phyloP scores from a whole-genome alignment of 1,140 invertebrate genomes.

The Drosophila hydei region DNA sequence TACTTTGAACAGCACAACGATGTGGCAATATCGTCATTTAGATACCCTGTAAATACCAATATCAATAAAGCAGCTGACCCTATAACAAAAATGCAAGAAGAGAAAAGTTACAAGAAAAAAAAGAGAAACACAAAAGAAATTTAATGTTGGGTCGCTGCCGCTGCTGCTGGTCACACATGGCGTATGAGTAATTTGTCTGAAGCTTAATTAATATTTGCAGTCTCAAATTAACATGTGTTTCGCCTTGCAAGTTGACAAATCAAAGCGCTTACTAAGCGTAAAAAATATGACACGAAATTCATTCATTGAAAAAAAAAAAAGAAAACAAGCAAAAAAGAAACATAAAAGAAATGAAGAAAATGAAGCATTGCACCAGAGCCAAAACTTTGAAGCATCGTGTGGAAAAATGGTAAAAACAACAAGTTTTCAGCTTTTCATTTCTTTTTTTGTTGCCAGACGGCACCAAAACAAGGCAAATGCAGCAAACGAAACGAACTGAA shows the following conservation, averaged over 20 bases:
- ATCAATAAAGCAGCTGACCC: too few relatives aligned
- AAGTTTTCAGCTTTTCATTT: conserved; percentile 59
- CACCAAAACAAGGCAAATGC: conserved; percentile 27
- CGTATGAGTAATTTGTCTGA: conserved; percentile 52
- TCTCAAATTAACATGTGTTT: conserved; percentile 73
- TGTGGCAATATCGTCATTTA: too few relatives aligned
- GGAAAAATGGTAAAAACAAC: conserved; percentile 42
- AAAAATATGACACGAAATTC: conserved; percentile 65
- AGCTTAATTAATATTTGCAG: conserved; percentile 49
- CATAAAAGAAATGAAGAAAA: neutral
- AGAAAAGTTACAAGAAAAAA: neutral
- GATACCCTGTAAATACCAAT: neutral
- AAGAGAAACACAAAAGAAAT: conserved; percentile 42
- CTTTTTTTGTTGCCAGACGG: conserved; percentile 27
- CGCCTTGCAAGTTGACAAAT: conserved; percentile 42
- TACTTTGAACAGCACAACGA: too few relatives aligned
- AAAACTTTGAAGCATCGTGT: conserved; percentile 30
- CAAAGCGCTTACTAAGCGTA: conserved; percentile 76
- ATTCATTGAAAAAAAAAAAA: conserved; percentile 52
- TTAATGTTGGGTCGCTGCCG: conserved; percentile 29
- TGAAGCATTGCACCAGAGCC: conserved; percentile 13
- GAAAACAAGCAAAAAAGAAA: conserved; percentile 18
- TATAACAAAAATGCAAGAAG: too few relatives aligned
- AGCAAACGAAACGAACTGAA: conserved; percentile 19
- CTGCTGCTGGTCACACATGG: conserved; percentile 53